Base-by-base conservation (phyloP, 1,140 invertebrate species). In the Drosophila truncata region DNA sequence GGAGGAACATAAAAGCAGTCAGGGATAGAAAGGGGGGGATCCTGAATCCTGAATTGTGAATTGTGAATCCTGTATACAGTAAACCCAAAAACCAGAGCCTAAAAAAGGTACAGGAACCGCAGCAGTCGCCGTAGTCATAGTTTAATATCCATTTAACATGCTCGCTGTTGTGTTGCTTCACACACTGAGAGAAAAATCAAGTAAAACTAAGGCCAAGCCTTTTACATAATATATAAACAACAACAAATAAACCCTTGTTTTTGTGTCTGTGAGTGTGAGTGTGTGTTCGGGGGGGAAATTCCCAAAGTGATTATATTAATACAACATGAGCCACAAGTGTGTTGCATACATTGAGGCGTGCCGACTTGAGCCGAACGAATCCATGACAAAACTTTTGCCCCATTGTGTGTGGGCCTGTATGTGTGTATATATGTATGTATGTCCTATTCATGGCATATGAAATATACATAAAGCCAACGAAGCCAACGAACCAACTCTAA, bases 231-330 rank as follows among this genome's bases (percentile, higher is more conserved):
- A 42, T 42, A 42, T 42, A 16, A 0, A 42, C 20, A 16, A 0
- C 1, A 16, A 25, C 0, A 46, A 46, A 46, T 23, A 1, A 1
- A 2, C 1, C 4, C 2, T 16, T 1, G 2, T 31, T 61, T 31
- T 25, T 29, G 25, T 54, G 18, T 13, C n/a, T n/a, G n/a, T n/a
- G n/a, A n/a, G 18, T 50, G 13, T 60, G 47, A 16, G 25, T 31
- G 23, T 46, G 70, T 33, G 23, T 23, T 23, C 23, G 46, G 46
- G 58, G 58, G 58, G 58, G 41, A 91, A 82, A 90, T 90, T 83
- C 85, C 85, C 78, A 90, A 90, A 90, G 85, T 90, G 85, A 90
- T 90, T 90, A 90, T 90, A 90, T 90, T 85, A 90, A 90, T 90
- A 90, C 85, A 88, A 88, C 85, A 88, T 88, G 85, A 88, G 85